Base-by-base conservation (phyloP, 2,113 vertebrate species). In the Ctenomys sociabilis region DNA sequence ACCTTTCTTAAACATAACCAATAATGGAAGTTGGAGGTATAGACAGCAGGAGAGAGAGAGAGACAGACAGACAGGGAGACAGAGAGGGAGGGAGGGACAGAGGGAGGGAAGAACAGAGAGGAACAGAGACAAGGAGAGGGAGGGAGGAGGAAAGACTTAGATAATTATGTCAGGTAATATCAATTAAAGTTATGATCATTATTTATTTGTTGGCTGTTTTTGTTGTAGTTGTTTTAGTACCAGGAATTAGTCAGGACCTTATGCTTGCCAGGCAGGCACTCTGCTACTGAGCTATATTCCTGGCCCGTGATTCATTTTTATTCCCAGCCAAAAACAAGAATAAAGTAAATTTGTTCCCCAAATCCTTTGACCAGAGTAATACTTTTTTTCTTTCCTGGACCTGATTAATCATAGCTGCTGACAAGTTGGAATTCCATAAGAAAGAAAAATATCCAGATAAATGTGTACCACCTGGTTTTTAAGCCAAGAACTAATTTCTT, bases 401-500 rank as follows among this genome's bases (percentile, higher is more conserved):
- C 17, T 30, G 21, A 68, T 59, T 28, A 35, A 24, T 89, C 49
- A 72, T 64, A 82, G n/a, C 49, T 90, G 8, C 26, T 90, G 59
- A 82, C 30, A 77, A 37, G 73, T 30, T 92, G 35, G 8, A 95
- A 95, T 85, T 92, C 24, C 6, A 61, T 22, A 59, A 88, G 24
- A 82, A 91, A 85, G 12, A 78, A 68, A 96, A 75, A 66, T 63
- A 86, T 40, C 37, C 37, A 87, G 14, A 22, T 59, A 64, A 81
- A 72, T 52, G 10, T 43, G 35, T 80, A 14, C 43, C 6, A 80
- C 14, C 43, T 64, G 2, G 66, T 54, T 1, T 63, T 81, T 86
- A 49, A 94, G 61, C 19, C 63, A 83, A 70, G 26, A 80, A 35
- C n/a, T 91, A 22, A 73, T 91, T 90, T 92, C 80, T 84, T 64